These are phyloP conservation scores for Heliopora coerulea DNA, from an alignment of 92 coral and sea anemone species.

Conservation along the genomic window DNA sequence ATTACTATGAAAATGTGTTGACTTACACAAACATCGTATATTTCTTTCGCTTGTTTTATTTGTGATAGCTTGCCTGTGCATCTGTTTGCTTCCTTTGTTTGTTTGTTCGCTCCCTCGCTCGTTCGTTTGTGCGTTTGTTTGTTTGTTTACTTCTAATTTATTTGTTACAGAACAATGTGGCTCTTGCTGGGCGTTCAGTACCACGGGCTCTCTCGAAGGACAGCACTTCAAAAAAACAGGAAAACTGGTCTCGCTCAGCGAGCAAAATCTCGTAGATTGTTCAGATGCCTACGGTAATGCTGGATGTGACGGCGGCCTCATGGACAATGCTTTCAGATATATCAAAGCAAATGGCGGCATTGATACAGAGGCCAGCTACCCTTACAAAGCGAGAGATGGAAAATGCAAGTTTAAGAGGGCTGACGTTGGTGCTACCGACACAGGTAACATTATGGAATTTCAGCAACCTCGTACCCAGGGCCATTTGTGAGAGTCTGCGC, in stretches of 20 bases:
- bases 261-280: constrained; percentile 88
- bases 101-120: no score
- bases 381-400: constrained; percentile 51
- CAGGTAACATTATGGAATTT: no score
- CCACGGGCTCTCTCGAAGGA: constrained; percentile 94
- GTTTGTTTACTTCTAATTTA: not conserved
- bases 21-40: no score
- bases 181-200: constrained; percentile 97
- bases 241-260: constrained; percentile 87
- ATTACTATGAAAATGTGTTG: no score
- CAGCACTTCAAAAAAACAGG: constrained; percentile 96
- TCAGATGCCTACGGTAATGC: constrained; percentile 55
- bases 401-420: constrained; percentile 58
- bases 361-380: constrained; percentile 83
- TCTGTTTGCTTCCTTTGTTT: no score
- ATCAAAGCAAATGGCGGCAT: constrained; percentile 75
- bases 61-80: no score
- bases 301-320: constrained; percentile 85
- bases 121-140: no score
- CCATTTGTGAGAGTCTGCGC: no score
- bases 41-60: no score
- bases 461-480: no score
- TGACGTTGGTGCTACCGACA: constrained; percentile 65
- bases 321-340: constrained; percentile 79
- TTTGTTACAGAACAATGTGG: constrained; percentile 68